Conservation (phyloP, 2,888 invertebrate genomes). For the Myathropa florea region DNA sequence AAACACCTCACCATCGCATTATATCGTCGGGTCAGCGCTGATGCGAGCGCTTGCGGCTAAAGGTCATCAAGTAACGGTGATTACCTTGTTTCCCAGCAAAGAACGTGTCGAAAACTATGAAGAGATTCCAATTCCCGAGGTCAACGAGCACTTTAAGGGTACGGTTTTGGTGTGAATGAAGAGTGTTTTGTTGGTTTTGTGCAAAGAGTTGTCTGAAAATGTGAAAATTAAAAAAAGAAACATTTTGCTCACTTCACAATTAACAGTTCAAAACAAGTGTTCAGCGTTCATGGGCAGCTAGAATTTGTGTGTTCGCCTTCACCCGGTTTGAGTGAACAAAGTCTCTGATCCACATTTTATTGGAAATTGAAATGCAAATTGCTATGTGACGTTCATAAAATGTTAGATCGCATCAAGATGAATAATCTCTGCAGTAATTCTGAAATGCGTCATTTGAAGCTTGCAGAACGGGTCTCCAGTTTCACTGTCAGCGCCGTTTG, state of each 20-base stretch:
- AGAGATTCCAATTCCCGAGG: conserved; percentile 36
- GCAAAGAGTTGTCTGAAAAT: background rate
- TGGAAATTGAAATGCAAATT: background rate
- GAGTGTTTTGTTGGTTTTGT: background rate
- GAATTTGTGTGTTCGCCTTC: too few relatives aligned
- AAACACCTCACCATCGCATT: conserved; percentile 36
- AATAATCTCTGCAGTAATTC: background rate
- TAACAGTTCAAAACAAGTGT: background rate
- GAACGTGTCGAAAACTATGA: conserved; percentile 18
- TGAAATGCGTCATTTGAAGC: background rate
- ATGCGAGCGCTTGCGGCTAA: conserved; percentile 26
- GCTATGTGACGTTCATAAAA: background rate
- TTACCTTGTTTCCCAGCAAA: conserved; percentile 24
- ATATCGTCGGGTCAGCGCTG: conserved; percentile 31
- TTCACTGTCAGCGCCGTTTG: background rate
- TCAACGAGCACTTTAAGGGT: conserved; percentile 42
- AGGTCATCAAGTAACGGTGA: conserved; percentile 45
- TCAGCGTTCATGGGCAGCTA: background rate
- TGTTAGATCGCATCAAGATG: background rate
- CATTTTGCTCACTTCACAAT: too few relatives aligned
- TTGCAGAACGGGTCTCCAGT: background rate
- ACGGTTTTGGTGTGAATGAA: background rate
- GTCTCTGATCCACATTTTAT: background rate
- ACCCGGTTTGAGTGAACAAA: background rate
- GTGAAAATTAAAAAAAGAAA: too few relatives aligned